These are phyloP conservation scores for Lucilia sericata DNA, from an alignment of 1,140 invertebrate genomes.

Conservation along the genomic window DNA sequence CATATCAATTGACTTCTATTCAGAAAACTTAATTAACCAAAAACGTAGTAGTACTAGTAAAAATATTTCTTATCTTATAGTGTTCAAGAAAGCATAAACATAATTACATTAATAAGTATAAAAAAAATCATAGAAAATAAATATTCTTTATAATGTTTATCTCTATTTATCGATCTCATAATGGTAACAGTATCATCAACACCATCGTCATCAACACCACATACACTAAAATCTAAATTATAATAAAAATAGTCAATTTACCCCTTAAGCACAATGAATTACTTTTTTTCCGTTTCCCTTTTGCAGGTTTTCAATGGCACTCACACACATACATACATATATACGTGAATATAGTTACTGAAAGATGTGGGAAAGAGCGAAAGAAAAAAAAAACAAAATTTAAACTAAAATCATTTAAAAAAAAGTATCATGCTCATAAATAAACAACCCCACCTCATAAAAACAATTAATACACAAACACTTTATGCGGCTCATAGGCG, in stretches of 20 bases:
- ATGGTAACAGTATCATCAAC: background rate
- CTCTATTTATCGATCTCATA: background rate
- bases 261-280: background rate
- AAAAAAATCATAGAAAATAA: background rate
- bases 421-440: background rate
- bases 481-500: background rate
- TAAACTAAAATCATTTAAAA: constrained; percentile 27
- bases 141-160: background rate
- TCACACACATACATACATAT: too few relatives aligned
- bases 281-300: background rate
- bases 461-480: constrained; percentile 7
- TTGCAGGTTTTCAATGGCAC: too few relatives aligned
- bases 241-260: constrained; percentile 18
- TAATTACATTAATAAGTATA: background rate
- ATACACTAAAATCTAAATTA: background rate
- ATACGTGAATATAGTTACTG: too few relatives aligned
- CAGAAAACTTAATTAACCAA: constrained; percentile 1
- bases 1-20: background rate
- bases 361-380: background rate
- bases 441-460: constrained; percentile 5
- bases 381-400: background rate
- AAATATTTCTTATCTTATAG: background rate
- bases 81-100: background rate
- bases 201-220: background rate
- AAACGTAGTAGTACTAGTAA: background rate